A percentile compares a stretch with the other conserved stretches of the same genome.
Conservation (phyloP, 2,888 invertebrate genomes). For the Sericinus montela region DNA sequence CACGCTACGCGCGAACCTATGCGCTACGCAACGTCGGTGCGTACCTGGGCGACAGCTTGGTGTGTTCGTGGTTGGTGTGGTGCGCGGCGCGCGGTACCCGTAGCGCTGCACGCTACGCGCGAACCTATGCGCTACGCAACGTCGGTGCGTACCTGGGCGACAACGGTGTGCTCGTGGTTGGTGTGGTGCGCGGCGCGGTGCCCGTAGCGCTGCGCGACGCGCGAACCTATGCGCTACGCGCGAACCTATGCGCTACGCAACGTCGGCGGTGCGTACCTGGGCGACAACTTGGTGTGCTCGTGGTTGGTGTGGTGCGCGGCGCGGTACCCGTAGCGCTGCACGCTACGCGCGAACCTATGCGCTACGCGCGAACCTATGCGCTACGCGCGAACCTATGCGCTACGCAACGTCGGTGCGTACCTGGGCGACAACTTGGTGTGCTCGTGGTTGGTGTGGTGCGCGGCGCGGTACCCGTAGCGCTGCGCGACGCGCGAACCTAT, state of each 20-base stretch:
- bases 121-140: background rate
- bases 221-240: too few species aligned
- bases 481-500: too few species aligned
- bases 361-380: too few species aligned
- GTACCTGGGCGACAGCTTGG: too few species aligned
- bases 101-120: background rate
- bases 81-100: background rate
- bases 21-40: too few species aligned
- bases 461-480: too few species aligned
- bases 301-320: slow-evolving; percentile 41
- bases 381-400: too few species aligned
- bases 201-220: slow-evolving; percentile 95
- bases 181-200: slow-evolving; percentile 92
- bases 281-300: slow-evolving; percentile 70
- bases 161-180: slow-evolving; percentile 60
- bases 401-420: slow-evolving; percentile 97
- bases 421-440: too few species aligned
- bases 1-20: background rate
- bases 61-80: background rate
- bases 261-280: slow-evolving; percentile 73
- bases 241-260: slow-evolving; percentile 95
- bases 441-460: too few species aligned
- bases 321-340: slow-evolving; percentile 84
- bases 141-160: background rate
- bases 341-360: slow-evolving; percentile 94